These are phyloP conservation scores for Orientallactaga sibirica DNA, from an alignment of 2,797 vertebrate species.

Conservation along the genomic window DNA sequence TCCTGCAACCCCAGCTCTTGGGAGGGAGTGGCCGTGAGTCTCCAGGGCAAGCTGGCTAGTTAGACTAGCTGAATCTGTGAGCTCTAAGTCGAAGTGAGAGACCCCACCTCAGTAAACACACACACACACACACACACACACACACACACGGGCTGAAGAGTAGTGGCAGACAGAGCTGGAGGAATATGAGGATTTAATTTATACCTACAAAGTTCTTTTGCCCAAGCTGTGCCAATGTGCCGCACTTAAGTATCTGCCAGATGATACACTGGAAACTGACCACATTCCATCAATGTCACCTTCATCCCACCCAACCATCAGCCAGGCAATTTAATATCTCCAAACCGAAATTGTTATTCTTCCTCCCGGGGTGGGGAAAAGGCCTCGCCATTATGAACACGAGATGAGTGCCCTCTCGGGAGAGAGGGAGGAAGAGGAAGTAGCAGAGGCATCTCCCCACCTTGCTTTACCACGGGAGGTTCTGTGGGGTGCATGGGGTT, in stretches of 20 bases:
- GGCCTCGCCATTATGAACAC: background rate
- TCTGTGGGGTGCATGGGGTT: background rate
- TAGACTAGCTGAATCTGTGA: too few relatives aligned
- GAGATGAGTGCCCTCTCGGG: background rate
- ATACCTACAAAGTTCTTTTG: slow-evolving; percentile 11
- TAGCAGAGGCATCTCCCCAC: background rate
- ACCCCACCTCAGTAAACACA: too few relatives aligned
- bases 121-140: too few relatives aligned
- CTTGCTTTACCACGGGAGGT: background rate
- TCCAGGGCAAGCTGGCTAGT: too few relatives aligned
- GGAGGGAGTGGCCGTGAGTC: too few relatives aligned
- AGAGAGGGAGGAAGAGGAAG: background rate
- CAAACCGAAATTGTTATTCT: slow-evolving; percentile 29
- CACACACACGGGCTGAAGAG: background rate
- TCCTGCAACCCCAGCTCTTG: too few relatives aligned
- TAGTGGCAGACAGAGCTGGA: slow-evolving; percentile 21
- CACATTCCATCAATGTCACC: slow-evolving; percentile 1
- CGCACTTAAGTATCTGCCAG: slow-evolving; percentile 61
- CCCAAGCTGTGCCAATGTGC: slow-evolving; percentile 62
- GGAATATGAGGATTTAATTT: slow-evolving; percentile 54
- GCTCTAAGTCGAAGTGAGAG: too few relatives aligned
- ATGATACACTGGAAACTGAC: background rate
- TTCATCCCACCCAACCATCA: background rate
- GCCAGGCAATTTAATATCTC: slow-evolving; percentile 18
- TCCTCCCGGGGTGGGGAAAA: slow-evolving; percentile 40